phyloP scores from a whole-genome alignment of 2,888 invertebrate genomes.

The Strigamia transsilvanica region DNA sequence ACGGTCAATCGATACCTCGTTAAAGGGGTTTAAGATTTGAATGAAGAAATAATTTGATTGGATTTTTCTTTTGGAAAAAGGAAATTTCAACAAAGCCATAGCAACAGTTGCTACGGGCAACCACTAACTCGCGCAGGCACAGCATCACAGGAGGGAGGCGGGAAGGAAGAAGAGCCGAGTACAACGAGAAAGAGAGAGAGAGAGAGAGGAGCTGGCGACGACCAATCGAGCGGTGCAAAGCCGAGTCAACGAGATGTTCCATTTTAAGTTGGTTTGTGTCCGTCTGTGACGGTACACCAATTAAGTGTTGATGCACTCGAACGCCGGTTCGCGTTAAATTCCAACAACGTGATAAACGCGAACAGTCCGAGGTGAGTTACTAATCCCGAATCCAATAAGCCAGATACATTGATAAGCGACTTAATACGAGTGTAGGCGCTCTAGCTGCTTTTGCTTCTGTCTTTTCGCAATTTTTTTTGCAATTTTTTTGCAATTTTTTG shows the following conservation, averaged over 20 bases:
- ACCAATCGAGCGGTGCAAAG: background rate
- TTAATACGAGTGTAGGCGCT: no score
- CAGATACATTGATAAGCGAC: no score
- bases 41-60: no score
- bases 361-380: background rate
- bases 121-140: background rate
- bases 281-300: background rate
- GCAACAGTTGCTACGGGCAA: constrained; percentile 36
- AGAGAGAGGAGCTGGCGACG: background rate
- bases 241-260: background rate
- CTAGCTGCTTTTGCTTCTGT: no score
- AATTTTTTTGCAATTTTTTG: no score
- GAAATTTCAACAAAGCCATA: background rate
- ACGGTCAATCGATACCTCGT: no score
- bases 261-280: background rate
- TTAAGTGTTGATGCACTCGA: background rate
- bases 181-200: background rate
- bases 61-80: background rate
- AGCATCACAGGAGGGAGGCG: background rate
- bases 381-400: background rate
- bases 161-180: background rate
- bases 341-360: background rate
- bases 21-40: no score
- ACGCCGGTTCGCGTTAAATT: background rate
- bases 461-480: no score